Conservation (phyloP, 2,113 vertebrate species). For the Pteronura brasiliensis region DNA sequence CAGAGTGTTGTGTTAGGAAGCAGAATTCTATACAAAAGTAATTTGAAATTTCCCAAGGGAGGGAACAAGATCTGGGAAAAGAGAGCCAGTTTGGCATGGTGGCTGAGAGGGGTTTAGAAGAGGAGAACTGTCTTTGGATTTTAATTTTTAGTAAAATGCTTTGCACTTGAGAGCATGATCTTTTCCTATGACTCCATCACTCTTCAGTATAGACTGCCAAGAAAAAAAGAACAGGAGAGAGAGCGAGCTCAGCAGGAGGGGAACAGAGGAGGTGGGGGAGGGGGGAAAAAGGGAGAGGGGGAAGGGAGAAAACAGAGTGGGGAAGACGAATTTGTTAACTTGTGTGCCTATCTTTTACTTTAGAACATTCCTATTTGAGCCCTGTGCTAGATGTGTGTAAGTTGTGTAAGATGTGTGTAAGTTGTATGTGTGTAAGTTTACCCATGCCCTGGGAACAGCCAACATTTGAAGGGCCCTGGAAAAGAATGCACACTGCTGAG, state of each 20-base stretch:
- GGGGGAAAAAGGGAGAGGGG: not conserved
- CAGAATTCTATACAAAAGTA: not conserved
- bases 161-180: not conserved
- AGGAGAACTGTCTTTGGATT: not conserved
- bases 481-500: not conserved
- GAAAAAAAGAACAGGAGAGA: not conserved
- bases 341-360: not conserved
- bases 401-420: not conserved
- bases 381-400: not conserved
- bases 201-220: not conserved
- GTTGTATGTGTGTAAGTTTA: not conserved
- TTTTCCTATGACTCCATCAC: not conserved
- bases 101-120: not conserved
- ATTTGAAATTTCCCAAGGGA: not conserved
- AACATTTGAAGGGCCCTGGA: not conserved
- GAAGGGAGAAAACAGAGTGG: not conserved
- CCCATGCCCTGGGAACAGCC: not conserved
- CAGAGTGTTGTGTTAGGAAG: not conserved
- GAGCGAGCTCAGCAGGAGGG: accelerated
- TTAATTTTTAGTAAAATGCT: not conserved
- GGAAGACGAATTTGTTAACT: not conserved
- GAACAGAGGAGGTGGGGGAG: no score
- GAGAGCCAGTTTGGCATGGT: not conserved
- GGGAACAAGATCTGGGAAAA: not conserved
- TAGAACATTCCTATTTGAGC: not conserved